Evolutionary conservation across 2,888 invertebrate species (phyloP), one percentile per base, ranked within the genome.

Genomic region (Leptinotarsa haldemani): DNA sequence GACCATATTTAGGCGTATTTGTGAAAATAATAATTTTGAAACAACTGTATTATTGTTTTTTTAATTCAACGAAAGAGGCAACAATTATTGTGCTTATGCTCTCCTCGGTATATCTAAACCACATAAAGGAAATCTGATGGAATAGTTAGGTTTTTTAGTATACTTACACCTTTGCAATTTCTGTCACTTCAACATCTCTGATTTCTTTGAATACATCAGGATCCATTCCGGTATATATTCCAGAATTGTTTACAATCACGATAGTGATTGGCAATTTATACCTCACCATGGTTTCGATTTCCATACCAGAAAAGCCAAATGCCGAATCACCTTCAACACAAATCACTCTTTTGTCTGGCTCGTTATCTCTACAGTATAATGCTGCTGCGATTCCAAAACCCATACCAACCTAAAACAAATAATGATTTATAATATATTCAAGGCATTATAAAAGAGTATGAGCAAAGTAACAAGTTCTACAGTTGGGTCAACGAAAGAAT

Each of bases 271-370:
- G 98, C 79, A 99, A 89, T 83, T 95, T 94, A 88, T 98, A 98
- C 75, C 98, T 94, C 84, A 94, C 93, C 92, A 98, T 95, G 0
- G 98, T 99, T 89, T 99, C 99, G 40, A 98, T 90, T 89, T 99
- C 99, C 97, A 98, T 97, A 83, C 96, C 98, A 40, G 97, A 97
- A 89, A 99, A 99, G 2, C 99, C 99, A 88, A 99, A 98, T 1
- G 98, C 99, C 58, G 97, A 97, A 86, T 99, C 99, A 0, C 98
- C 98, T 88, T 98, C 97, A 0, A 98, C 94, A 85, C 98, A 98
- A 71, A 98, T 89, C 0, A 99, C 97, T 77, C 93, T 90, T 85
- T 97, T 97, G 1, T 89, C 89, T 0, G 97, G 95, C 12, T 92
- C 91, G 86, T 94, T 88, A 85, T 97, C 94, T 75, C 94, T 93